Evolutionary conservation across 2,797 vertebrate genomes (phyloP).

Genomic region (Anniella stebbinsi): DNA sequence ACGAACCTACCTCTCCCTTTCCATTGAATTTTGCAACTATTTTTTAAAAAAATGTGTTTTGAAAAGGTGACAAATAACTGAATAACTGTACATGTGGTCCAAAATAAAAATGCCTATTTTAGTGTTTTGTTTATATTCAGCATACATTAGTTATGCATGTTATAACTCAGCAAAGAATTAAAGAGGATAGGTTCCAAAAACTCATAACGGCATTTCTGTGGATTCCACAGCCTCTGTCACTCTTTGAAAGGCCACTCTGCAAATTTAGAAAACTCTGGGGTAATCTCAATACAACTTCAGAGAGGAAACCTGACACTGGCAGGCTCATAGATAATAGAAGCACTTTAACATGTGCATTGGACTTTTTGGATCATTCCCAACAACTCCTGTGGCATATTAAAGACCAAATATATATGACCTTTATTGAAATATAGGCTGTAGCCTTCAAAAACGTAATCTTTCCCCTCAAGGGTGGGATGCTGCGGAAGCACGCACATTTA

Average conservation of each 20-base stretch:
- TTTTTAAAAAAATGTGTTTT: background rate
- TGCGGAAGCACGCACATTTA: slow-evolving; percentile 22
- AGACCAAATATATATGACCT: background rate
- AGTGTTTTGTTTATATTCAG: background rate
- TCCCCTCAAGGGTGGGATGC: background rate
- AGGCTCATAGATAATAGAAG: background rate
- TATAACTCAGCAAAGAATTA: background rate
- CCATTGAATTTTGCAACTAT: background rate
- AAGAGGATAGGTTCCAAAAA: background rate
- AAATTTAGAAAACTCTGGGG: background rate
- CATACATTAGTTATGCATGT: background rate
- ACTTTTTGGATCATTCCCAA: background rate
- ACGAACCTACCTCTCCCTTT: background rate
- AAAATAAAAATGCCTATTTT: background rate
- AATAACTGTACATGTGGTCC: background rate
- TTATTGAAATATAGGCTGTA: background rate
- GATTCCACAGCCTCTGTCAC: background rate
- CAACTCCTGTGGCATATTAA: background rate
- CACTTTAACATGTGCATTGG: background rate
- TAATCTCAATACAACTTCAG: background rate
- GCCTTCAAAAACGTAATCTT: background rate
- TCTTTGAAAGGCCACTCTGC: background rate
- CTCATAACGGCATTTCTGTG: background rate
- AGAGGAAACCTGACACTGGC: background rate
- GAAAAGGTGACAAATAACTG: background rate